Percentiles rank a stretch among this genome's conserved stretches.
phyloP scores from a whole-genome alignment of 2,797 vertebrate genomes.

The Diglossa cyanea region DNA sequence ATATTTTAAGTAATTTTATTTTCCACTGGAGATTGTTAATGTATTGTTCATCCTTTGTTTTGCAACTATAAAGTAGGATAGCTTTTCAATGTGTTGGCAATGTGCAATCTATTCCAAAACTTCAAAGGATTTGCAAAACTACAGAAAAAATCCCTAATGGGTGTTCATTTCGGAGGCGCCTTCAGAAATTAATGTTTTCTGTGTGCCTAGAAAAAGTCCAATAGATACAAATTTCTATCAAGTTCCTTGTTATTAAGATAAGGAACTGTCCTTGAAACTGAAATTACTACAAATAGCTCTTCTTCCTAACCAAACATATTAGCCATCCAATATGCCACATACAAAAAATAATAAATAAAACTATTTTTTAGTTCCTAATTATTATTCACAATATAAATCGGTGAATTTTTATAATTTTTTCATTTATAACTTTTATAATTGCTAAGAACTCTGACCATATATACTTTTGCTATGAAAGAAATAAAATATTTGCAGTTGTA shows the following conservation, averaged over 20 bases:
- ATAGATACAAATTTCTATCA: neutral
- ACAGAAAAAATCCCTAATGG: conserved; percentile 1
- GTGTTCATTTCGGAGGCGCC: neutral
- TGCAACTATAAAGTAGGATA: neutral
- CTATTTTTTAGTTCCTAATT: conserved; percentile 1
- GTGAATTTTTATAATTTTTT: neutral
- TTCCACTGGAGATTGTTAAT: neutral
- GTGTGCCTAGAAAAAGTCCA: neutral
- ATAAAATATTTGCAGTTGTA: neutral
- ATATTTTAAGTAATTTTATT: neutral
- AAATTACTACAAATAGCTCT: neutral
- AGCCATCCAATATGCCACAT: neutral
- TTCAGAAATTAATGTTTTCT: conserved; percentile 22
- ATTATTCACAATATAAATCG: conserved; percentile 11
- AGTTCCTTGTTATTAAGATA: neutral
- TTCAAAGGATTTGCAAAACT: conserved; percentile 7
- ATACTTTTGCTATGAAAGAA: neutral
- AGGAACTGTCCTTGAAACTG: neutral
- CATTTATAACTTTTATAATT: neutral
- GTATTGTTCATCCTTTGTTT: conserved; percentile 8
- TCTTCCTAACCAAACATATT: neutral
- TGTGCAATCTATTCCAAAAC: neutral
- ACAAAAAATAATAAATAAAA: conserved; percentile 16
- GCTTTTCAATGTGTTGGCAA: neutral
- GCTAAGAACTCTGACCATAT: neutral